Percentiles rank a stretch among this genome's conserved stretches.
Evolutionary conservation across 2,797 vertebrate genomes (phyloP).

Genomic region (Pelodytes ibericus): DNA sequence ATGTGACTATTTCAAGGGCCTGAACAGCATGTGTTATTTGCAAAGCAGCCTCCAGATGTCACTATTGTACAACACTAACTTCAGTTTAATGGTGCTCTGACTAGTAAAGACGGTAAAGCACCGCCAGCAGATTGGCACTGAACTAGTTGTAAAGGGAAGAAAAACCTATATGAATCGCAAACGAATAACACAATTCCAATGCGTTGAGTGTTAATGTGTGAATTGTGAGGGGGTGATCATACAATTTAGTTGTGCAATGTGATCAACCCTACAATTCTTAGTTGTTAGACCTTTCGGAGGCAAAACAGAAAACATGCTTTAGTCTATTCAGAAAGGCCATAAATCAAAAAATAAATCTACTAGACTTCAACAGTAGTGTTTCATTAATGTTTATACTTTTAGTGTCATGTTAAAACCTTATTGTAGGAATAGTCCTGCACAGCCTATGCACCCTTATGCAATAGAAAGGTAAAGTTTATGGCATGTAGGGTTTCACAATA

Average conservation of each 20-base stretch:
- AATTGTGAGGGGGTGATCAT: background rate
- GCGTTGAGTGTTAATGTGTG: background rate
- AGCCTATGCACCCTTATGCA: too few species aligned
- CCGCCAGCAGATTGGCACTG: background rate
- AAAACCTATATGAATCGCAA: background rate
- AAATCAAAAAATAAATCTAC: too few species aligned
- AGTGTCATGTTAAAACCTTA: too few species aligned
- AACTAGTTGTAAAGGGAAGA: background rate
- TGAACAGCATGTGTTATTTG: background rate
- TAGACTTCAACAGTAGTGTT: too few species aligned
- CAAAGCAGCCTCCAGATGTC: background rate
- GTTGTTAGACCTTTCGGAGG: too few species aligned
- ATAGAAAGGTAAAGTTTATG: too few species aligned
- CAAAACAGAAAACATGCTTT: too few species aligned
- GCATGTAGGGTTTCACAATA: too few species aligned
- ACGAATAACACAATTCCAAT: too few species aligned
- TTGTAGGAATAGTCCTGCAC: too few species aligned
- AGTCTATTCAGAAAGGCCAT: too few species aligned
- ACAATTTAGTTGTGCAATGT: background rate
- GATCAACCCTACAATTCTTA: background rate
- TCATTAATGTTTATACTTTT: too few species aligned
- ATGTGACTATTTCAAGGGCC: background rate
- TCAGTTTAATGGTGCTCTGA: background rate
- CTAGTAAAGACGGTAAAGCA: background rate
- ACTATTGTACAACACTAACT: background rate